Base-by-base conservation (phyloP, 2,113 vertebrate genomes). In the Pelecanus crispus region DNA sequence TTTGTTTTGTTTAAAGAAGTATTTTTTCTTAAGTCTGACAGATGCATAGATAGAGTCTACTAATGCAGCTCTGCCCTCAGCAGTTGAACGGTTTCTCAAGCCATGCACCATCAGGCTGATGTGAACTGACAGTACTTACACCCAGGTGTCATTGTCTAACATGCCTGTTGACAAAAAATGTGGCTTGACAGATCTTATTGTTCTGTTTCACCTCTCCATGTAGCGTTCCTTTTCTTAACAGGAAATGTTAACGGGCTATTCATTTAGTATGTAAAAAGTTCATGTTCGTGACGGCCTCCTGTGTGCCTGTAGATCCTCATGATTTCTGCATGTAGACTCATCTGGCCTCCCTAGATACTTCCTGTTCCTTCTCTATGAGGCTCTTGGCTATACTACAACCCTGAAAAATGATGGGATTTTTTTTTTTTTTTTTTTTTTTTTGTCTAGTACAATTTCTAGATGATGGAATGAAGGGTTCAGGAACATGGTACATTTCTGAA, bases 51-150 rank as follows among this genome's bases (percentile, higher is more conserved):
- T 44, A 29, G 8, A 88, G 29, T 42, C 61, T 87, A 47, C 49
- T 94, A 80, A 85, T 61, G 31, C 38, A 95, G 21, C 36, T 90
- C 62, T 95, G 40, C 45, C 63, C 62, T 95, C 55, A 79, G 25
- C 38, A 92, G 40, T 13, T 90, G 56, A 92, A 81, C 14, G 56
- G 26, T 61, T 88, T 94, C 82, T 93, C 56, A 70, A 62, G 70
- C 36, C 68, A 59, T 34, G 17, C 21, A 89, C 15, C 40, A 67
- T 72, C 66, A 86, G 17, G 44, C 32, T 96, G 73, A 97, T 97
- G 56, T 50, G 52, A 97, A 90, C 70, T 85, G 96, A 96, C 93
- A 97, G 59, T 74, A 74, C 52, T 79, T 92, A 91, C 50, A 89
- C 38, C 16, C 80, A 85, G 77, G 80, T 97, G 92, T 83, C 92